Base-by-base conservation (phyloP, 2,797 vertebrate species). In the Anguilla pacifica region DNA sequence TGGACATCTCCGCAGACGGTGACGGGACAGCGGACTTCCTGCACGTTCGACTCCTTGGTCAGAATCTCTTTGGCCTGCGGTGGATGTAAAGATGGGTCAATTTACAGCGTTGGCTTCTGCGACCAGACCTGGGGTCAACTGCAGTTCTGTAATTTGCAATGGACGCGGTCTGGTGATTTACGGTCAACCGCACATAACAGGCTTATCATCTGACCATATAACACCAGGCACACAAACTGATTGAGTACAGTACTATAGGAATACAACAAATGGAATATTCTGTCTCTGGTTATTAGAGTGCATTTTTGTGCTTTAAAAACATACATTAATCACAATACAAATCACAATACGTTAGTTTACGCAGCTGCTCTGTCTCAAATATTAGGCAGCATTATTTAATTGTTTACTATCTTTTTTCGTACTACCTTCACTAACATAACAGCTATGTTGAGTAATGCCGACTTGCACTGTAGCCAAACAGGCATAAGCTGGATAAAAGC, bases 1-100 rank as follows among this genome's bases (percentile, higher is more conserved):
- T 99, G 98, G 77, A 99, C 98, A 90, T 98, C 98, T 88, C 98
- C 98, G 59, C 98, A 99, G 92, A 99, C 98, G 55, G 98, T 98
- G 95, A 98, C 97, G 5, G 98, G 98, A 96, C 98, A 99, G 94
- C 97, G 96, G 92, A 99, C 98, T 94, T 98, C 97, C 91, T 99
- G 98, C 35, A 98, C 98, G 1, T 99, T 98, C 90, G 98, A 98
- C 93, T 99, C 98, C 94, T 99, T 98, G 86, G 98, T 98, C 94
- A 98, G 94, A 82, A 99, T 98, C 97, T 99, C 98, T 96, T 98
- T 99, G 92, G 98, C 98, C 98, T 98, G 89, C 0, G 59, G 83
- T 85, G 59, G n/a, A 15, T 84, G 51, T 84, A 6, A 84, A 49
- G 39, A 81, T 7, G 43, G 39, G 31, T 74, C 70, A 35, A 35